Evolutionary conservation across 2,888 invertebrate genomes (phyloP).

Genomic region (Euphydryas editha): DNA sequence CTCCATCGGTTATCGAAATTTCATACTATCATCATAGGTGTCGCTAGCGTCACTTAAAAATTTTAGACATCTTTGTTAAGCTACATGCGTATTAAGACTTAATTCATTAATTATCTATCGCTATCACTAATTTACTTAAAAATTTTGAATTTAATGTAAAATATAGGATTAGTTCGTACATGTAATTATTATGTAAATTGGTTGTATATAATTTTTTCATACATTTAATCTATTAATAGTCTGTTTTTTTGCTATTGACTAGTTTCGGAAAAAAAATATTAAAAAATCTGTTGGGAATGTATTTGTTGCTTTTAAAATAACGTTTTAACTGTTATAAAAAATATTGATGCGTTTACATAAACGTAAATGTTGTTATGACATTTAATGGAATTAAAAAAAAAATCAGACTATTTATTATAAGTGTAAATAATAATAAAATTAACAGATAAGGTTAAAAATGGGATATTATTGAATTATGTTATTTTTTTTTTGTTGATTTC

Average conservation of each 20-base stretch:
- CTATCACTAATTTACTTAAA: conserved; percentile 27
- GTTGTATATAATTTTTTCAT: conserved; percentile 76
- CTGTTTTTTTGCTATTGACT: background rate
- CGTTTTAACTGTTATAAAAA: no score
- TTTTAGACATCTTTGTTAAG: background rate
- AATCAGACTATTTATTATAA: conserved; percentile 2
- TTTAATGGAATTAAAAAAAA: background rate
- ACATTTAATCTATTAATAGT: conserved; percentile 46
- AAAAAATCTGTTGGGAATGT: background rate
- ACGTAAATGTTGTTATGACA: background rate
- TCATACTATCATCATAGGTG: conserved; percentile 42
- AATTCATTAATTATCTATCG: conserved; percentile 3
- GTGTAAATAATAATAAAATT: conserved; percentile 54
- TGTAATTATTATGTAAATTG: conserved; percentile 72
- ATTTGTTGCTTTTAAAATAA: background rate
- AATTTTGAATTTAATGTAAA: conserved; percentile 46
- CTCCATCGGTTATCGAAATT: conserved; percentile 15
- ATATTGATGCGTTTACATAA: no score
- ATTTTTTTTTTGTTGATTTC: conserved; percentile 66
- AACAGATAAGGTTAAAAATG: conserved; percentile 63
- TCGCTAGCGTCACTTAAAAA: conserved; percentile 49
- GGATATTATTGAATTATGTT: conserved; percentile 51
- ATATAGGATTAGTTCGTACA: conserved; percentile 46
- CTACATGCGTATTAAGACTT: background rate
- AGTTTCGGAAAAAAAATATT: background rate